phyloP scores from a whole-genome alignment of 2,113 vertebrate species.

The Chiloscyllium plagiosum region DNA sequence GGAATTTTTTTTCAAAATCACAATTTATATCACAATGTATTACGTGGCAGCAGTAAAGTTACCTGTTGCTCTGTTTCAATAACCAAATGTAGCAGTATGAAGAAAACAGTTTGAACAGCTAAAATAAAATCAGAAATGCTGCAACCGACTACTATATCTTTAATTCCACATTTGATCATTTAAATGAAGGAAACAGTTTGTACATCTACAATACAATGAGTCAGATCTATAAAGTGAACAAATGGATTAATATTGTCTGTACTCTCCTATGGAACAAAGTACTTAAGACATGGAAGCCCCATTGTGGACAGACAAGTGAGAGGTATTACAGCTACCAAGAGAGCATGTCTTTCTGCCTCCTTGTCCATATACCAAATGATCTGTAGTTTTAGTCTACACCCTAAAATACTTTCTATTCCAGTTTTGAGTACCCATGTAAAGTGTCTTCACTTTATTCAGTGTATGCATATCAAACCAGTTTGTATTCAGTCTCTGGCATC shows the following conservation, averaged over 20 bases:
- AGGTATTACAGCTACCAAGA: not conserved
- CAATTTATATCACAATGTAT: not conserved
- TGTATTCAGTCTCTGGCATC: too few relatives aligned
- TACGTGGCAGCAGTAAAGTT: not conserved
- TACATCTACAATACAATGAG: not conserved
- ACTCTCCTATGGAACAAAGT: not conserved
- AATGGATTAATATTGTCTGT: not conserved
- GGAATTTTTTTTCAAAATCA: not conserved
- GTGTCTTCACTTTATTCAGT: too few relatives aligned
- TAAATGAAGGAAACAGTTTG: not conserved
- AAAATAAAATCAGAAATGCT: not conserved
- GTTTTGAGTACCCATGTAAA: too few relatives aligned
- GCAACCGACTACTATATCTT: too few relatives aligned
- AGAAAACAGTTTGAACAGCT: not conserved
- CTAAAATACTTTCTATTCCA: too few relatives aligned
- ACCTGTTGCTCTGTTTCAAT: not conserved
- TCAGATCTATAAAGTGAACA: not conserved
- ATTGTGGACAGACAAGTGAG: not conserved
- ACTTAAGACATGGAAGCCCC: not conserved
- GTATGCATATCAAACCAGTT: too few relatives aligned
- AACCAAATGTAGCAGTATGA: not conserved
- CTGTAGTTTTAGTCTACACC: not conserved
- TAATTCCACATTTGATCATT: too few relatives aligned
- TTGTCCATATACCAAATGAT: not conserved
- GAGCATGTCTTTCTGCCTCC: not conserved